Evolutionary conservation across 2,797 vertebrate genomes (phyloP).

Genomic region (Mus caroli): DNA sequence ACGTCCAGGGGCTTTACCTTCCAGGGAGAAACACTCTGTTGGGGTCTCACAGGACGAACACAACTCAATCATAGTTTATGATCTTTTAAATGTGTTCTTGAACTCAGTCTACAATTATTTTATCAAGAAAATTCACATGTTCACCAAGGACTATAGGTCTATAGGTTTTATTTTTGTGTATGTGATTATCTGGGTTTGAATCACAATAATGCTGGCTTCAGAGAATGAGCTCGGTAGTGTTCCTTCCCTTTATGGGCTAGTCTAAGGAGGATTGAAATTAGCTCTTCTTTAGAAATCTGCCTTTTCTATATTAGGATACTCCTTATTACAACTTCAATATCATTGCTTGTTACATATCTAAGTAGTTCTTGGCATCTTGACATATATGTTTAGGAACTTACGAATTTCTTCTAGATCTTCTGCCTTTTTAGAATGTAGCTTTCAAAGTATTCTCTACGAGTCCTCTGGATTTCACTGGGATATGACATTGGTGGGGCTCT

Average conservation of each 20-base stretch:
- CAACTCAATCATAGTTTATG: neutral
- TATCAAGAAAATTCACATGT: neutral
- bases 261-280: neutral
- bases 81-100: neutral
- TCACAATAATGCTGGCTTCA: neutral
- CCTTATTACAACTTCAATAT: neutral
- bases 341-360: neutral
- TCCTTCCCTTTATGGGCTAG: neutral
- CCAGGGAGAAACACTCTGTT: too few relatives aligned
- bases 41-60: too few relatives aligned
- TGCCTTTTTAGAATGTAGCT: neutral
- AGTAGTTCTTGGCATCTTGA: neutral
- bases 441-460: neutral
- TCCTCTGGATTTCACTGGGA: neutral
- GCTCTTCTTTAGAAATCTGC: neutral
- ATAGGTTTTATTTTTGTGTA: neutral
- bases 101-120: neutral
- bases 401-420: neutral
- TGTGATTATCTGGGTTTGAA: neutral
- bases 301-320: neutral
- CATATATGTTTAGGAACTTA: neutral
- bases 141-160: neutral
- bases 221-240: neutral
- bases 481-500: neutral
- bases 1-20: too few relatives aligned